These are phyloP conservation scores for Porites lutea DNA, from an alignment of 64 coral and sea anemone genomes.

Conservation along the genomic window DNA sequence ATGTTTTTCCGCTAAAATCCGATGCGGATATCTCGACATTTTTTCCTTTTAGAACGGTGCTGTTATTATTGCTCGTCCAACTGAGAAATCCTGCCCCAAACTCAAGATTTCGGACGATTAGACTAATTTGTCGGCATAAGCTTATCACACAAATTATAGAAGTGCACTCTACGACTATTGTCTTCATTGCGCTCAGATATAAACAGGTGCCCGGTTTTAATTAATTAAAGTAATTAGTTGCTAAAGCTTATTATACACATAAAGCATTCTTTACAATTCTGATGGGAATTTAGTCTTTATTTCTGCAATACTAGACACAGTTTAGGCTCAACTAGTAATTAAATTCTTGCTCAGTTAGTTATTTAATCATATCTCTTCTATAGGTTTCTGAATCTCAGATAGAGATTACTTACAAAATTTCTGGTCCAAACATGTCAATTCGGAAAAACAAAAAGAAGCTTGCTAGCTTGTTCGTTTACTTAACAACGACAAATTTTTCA, in stretches of 20 bases:
- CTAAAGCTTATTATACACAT: constrained; percentile 1
- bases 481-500: neutral
- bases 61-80: neutral
- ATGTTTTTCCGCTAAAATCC: neutral
- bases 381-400: neutral
- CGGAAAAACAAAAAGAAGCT: neutral
- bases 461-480: neutral
- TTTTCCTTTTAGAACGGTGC: neutral
- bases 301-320: neutral
- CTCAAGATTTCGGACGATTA: no score
- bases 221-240: constrained; percentile 33
- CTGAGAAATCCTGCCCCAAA: no score
- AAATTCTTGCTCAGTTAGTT: neutral
- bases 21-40: constrained; percentile 33
- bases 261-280: neutral
- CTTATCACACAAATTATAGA: no score
- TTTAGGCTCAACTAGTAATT: neutral
- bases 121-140: no score
- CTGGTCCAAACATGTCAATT: no score
- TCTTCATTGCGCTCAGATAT: neutral
- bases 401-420: neutral
- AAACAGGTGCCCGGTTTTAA: neutral
- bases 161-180: no score
- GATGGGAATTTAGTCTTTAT: neutral
- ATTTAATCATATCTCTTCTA: neutral